These are phyloP conservation scores for Parazoanthus atlanticus DNA, from an alignment of 92 coral and sea anemone species.

Conservation along the genomic window DNA sequence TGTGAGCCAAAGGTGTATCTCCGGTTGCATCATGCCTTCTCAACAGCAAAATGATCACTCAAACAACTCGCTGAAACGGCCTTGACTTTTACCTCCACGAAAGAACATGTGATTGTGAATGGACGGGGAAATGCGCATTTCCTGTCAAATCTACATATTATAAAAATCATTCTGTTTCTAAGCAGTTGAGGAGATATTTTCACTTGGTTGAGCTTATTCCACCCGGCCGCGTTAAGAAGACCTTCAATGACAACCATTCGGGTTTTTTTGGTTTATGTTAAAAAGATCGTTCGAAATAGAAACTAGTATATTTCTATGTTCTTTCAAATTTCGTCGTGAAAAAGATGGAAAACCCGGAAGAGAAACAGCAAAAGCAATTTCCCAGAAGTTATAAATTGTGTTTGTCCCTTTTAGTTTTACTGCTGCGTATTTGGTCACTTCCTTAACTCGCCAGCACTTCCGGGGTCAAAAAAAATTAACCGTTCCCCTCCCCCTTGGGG, in stretches of 20 bases:
- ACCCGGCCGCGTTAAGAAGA: neutral
- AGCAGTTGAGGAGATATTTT: neutral
- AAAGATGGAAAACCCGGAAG: slow-evolving; percentile 16
- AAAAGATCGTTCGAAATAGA: neutral
- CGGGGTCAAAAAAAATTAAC: slow-evolving; percentile 26
- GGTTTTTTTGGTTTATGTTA: neutral
- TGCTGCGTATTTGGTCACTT: neutral
- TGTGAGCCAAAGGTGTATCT: too few species aligned
- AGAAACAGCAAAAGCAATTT: neutral
- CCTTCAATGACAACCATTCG: neutral
- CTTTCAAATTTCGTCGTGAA: neutral
- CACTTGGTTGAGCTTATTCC: neutral
- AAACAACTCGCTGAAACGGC: neutral
- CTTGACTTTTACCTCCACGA: neutral
- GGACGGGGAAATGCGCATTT: neutral
- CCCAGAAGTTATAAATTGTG: neutral
- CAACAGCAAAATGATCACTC: neutral
- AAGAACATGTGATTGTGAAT: neutral
- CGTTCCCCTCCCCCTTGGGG: slow-evolving; percentile 14
- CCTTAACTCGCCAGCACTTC: slow-evolving; percentile 22
- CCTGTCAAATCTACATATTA: neutral
- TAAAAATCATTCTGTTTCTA: neutral
- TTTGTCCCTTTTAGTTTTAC: neutral
- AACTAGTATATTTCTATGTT: neutral
- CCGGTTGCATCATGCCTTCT: neutral